These are phyloP conservation scores for Pheosia gnoma DNA, from an alignment of 2,888 invertebrate species.

Conservation along the genomic window DNA sequence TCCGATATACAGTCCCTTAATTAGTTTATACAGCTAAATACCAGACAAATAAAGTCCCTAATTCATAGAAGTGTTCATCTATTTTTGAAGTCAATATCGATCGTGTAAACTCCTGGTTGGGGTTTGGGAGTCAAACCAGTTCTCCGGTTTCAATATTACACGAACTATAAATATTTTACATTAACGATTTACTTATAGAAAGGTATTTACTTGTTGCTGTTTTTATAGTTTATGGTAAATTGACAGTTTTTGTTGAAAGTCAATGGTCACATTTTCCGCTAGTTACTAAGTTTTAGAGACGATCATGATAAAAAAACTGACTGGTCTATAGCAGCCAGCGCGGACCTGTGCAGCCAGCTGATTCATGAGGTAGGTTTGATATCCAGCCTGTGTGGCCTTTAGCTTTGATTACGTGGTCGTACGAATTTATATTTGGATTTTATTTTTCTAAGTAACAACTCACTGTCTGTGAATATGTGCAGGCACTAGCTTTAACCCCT, in stretches of 20 bases:
- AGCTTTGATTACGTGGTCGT: too few species aligned
- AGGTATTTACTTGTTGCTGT: background rate
- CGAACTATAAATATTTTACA: constrained; percentile 40
- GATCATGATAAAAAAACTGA: background rate
- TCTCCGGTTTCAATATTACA: constrained; percentile 81
- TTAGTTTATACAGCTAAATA: too few species aligned
- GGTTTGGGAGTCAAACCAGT: constrained; percentile 73
- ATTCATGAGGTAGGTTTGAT: too few species aligned
- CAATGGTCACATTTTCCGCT: background rate
- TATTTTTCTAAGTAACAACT: too few species aligned
- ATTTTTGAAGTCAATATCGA: background rate
- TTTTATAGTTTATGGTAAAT: background rate
- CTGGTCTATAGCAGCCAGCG: too few species aligned
- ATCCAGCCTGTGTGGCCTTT: too few species aligned
- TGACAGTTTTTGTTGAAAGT: background rate
- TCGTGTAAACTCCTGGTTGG: background rate
- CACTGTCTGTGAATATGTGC: too few species aligned
- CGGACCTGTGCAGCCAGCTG: too few species aligned
- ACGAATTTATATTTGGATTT: too few species aligned
- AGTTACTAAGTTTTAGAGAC: background rate
- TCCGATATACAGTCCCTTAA: too few species aligned
- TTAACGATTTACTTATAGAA: background rate
- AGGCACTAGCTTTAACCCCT: too few species aligned
- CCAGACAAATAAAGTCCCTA: too few species aligned
- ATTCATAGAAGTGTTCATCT: background rate